These are phyloP conservation scores for Atopsyche davidsoni DNA, from an alignment of 1,140 invertebrate species.

Conservation along the genomic window DNA sequence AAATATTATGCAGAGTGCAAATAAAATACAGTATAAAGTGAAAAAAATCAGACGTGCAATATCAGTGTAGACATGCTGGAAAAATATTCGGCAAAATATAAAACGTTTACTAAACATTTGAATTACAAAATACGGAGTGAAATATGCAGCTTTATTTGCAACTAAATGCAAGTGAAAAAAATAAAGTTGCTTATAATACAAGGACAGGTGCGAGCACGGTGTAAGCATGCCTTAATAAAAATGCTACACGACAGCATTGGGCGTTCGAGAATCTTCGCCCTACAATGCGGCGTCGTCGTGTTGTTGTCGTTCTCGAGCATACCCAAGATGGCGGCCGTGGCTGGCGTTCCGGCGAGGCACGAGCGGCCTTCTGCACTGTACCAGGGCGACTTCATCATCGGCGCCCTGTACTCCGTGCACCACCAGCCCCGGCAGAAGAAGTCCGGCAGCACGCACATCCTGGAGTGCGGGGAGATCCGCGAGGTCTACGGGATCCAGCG, in stretches of 20 bases:
- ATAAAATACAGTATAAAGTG: no score
- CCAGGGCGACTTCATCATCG: constrained; percentile 64
- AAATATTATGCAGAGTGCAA: no score
- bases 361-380: constrained; percentile 42
- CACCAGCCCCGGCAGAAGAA: constrained; percentile 55
- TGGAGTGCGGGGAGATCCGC: constrained; percentile 58
- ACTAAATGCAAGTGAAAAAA: no score
- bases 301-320: neutral
- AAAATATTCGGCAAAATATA: no score
- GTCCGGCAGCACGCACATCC: constrained; percentile 36
- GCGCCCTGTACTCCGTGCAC: constrained; percentile 69
- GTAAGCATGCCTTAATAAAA: constrained; percentile 9
- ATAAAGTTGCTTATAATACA: no score
- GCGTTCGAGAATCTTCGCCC: neutral
- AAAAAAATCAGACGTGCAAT: no score
- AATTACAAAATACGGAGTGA: no score
- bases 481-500: constrained; percentile 77
- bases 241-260: constrained; percentile 3
- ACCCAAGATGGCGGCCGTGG: neutral
- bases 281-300: constrained; percentile 1
- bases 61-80: no score
- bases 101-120: no score
- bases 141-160: no score
- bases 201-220: no score
- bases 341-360: constrained; percentile 4